Conservation (phyloP, 2,113 vertebrate species). For the Brachyhypopomus occidentalis region DNA sequence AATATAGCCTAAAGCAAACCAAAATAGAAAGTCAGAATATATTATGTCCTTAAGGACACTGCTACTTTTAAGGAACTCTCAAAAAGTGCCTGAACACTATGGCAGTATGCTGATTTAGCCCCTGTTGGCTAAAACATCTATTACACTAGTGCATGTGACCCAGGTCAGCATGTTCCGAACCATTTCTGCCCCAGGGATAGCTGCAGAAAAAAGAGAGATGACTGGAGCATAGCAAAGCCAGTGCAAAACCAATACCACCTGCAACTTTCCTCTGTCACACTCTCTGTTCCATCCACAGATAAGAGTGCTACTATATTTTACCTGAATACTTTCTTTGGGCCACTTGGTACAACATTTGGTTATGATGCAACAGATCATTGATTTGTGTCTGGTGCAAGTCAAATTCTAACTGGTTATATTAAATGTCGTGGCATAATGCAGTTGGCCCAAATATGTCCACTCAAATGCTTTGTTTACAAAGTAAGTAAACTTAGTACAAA, state of each 20-base stretch:
- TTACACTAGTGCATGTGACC: not conserved
- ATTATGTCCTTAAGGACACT: not conserved
- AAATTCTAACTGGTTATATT: not conserved
- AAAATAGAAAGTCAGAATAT: not conserved
- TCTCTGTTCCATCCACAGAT: not conserved
- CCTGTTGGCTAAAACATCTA: not conserved
- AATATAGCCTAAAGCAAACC: too few species aligned
- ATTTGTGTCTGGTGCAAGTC: not conserved
- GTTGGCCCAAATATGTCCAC: too few species aligned
- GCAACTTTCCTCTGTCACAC: not conserved
- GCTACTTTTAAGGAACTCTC: not conserved
- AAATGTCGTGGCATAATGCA: not conserved
- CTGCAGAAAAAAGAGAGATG: not conserved
- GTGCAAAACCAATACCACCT: not conserved
- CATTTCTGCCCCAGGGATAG: not conserved
- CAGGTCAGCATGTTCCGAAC: not conserved
- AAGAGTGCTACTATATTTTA: not conserved
- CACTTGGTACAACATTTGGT: not conserved
- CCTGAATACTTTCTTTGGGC: not conserved
- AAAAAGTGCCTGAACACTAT: not conserved
- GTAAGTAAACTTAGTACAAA: too few species aligned
- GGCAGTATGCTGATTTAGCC: not conserved
- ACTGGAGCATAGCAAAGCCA: constrained; percentile 3
- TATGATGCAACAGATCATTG: not conserved
- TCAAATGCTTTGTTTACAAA: too few species aligned